Conservation (phyloP, 1,140 invertebrate genomes). For the Drosophila mayri region DNA sequence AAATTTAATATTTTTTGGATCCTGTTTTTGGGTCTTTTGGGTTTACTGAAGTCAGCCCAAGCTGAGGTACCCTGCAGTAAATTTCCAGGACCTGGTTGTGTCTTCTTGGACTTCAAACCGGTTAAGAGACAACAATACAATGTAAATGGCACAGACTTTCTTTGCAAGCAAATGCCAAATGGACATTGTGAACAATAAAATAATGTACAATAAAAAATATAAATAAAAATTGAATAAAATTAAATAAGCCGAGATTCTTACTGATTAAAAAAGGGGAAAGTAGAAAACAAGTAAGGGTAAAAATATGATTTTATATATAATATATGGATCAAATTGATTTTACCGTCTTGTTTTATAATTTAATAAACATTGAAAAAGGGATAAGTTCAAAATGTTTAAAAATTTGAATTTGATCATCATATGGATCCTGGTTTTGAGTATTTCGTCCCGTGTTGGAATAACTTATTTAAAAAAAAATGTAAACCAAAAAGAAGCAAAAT, state of each 20-base stretch:
- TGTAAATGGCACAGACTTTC: not conserved
- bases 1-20: not conserved
- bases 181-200: not conserved
- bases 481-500: too few species aligned
- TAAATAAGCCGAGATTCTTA: not conserved
- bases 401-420: not conserved
- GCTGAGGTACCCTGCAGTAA: not conserved
- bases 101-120: not conserved
- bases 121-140: not conserved
- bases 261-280: not conserved
- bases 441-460: not conserved
- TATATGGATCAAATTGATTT: too few species aligned
- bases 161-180: slow-evolving; percentile 5
- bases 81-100: not conserved
- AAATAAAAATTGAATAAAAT: not conserved
- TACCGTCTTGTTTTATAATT: too few species aligned
- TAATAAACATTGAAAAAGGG: not conserved
- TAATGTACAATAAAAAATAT: not conserved
- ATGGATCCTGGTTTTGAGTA: not conserved
- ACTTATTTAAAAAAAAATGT: not conserved
- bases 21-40: not conserved
- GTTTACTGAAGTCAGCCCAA: not conserved
- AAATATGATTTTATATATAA: too few species aligned
- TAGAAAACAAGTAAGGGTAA: too few species aligned
- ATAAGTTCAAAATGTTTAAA: not conserved